A percentile compares a stretch with the other conserved stretches of the same genome.
Conservation (phyloP, 1,140 invertebrate genomes). For the Hyles euphorbiae region DNA sequence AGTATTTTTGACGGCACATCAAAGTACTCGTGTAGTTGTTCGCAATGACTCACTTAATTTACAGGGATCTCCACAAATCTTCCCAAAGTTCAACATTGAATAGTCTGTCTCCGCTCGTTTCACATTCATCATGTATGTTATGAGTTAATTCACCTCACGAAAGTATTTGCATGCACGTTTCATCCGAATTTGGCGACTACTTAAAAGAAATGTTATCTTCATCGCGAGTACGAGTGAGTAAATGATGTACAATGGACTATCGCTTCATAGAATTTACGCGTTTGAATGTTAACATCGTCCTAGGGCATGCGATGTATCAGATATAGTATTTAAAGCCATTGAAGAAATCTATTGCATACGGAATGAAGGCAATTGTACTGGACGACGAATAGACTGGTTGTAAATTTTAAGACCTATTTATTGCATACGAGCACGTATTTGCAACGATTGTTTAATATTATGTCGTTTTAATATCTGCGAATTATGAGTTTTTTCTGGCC, state of each 20-base stretch:
- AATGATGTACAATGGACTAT: background rate
- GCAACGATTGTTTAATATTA: background rate
- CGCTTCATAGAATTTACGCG: slow-evolving; percentile 7
- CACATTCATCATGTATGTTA: slow-evolving; percentile 20
- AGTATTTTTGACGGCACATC: background rate
- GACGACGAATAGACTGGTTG: background rate
- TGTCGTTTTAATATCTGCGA: too few relatives aligned
- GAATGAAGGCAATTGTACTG: slow-evolving; percentile 3
- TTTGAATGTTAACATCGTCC: slow-evolving; percentile 9
- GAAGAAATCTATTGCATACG: slow-evolving; percentile 4
- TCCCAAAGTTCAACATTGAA: background rate
- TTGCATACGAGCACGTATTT: background rate
- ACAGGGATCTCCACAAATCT: background rate
- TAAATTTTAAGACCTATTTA: background rate
- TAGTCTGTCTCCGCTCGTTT: slow-evolving; percentile 3
- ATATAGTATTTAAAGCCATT: slow-evolving; percentile 1
- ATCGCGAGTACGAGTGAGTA: slow-evolving; percentile 2
- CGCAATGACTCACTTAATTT: too few relatives aligned
- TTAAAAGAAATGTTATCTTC: slow-evolving; percentile 16
- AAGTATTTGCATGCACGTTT: slow-evolving; percentile 21
- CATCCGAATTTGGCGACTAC: slow-evolving; percentile 12
- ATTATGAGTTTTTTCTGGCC: too few relatives aligned
- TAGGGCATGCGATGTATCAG: slow-evolving; percentile 1
- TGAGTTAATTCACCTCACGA: slow-evolving; percentile 18
- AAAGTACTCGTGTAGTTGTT: too few relatives aligned